A percentile compares a stretch with the other conserved stretches of the same genome.
Evolutionary conservation across 2,797 vertebrate genomes (phyloP).

Genomic region (Coregonus suidteri): DNA sequence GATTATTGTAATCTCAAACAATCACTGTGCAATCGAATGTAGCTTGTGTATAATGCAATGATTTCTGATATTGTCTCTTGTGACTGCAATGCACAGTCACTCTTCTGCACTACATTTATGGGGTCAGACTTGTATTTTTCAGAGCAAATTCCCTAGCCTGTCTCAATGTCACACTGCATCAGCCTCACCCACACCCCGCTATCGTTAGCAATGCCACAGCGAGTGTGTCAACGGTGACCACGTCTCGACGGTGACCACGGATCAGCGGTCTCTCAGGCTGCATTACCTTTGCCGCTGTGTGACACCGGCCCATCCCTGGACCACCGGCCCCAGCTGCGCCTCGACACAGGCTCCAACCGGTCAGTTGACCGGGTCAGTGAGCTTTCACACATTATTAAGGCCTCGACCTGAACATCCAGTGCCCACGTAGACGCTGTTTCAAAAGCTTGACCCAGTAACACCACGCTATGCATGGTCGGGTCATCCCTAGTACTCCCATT

Average conservation of each 20-base stretch:
- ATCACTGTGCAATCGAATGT: background rate
- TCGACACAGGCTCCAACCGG: background rate
- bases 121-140: background rate
- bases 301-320: background rate
- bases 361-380: background rate
- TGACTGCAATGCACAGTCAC: background rate
- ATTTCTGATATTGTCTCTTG: background rate
- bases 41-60: background rate
- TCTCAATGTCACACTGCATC: background rate
- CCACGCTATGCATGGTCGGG: background rate
- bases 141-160: background rate
- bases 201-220: background rate
- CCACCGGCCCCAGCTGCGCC: background rate
- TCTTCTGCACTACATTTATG: background rate
- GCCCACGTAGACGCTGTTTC: background rate
- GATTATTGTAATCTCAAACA: background rate
- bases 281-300: background rate
- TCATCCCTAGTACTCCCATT: background rate
- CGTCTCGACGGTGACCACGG: background rate
- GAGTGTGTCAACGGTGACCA: background rate
- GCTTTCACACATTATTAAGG: conserved; percentile 2
- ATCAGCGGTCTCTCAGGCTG: background rate
- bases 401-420: background rate
- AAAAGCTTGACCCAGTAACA: background rate
- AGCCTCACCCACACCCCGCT: background rate